Evolutionary conservation across 2,888 invertebrate genomes (phyloP).

Genomic region (Clusia tigrina): DNA sequence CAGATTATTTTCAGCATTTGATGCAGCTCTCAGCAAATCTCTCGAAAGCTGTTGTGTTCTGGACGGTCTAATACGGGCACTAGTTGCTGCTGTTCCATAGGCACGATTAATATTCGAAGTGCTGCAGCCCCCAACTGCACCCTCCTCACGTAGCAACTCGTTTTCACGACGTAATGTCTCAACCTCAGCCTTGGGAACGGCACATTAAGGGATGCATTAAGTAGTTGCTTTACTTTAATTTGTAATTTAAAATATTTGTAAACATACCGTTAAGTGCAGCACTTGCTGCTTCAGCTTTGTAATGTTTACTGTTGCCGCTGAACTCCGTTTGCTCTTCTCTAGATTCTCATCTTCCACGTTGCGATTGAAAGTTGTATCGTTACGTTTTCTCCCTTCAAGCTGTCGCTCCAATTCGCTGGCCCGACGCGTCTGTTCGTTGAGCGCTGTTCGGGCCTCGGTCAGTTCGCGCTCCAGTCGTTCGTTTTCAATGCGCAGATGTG

Average conservation of each 20-base stretch:
- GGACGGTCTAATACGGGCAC: constrained; percentile 60
- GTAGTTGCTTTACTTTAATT: background rate
- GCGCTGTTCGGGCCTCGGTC: constrained; percentile 67
- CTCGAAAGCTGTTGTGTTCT: constrained; percentile 67
- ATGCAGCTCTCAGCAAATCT: constrained; percentile 71
- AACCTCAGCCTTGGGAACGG: constrained; percentile 65
- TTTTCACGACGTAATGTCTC: constrained; percentile 67
- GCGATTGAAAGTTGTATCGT: constrained; percentile 67
- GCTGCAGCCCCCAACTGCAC: constrained; percentile 62
- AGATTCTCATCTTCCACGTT: constrained; percentile 69
- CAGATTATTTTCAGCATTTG: constrained; percentile 72
- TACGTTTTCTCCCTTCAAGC: constrained; percentile 66
- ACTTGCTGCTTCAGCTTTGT: constrained; percentile 75
- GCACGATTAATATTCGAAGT: constrained; percentile 38
- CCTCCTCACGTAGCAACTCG: constrained; percentile 64
- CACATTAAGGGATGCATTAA: background rate
- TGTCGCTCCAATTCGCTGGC: constrained; percentile 68
- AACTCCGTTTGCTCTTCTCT: constrained; percentile 70
- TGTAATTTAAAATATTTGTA: background rate
- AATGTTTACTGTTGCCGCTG: constrained; percentile 71
- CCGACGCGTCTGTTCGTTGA: constrained; percentile 67
- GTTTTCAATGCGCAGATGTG: constrained; percentile 57
- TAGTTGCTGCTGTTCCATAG: constrained; percentile 25
- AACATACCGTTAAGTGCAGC: constrained; percentile 72
- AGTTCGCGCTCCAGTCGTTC: constrained; percentile 68